Conservation (phyloP, 2,113 vertebrate species). For the Morone chrysops region DNA sequence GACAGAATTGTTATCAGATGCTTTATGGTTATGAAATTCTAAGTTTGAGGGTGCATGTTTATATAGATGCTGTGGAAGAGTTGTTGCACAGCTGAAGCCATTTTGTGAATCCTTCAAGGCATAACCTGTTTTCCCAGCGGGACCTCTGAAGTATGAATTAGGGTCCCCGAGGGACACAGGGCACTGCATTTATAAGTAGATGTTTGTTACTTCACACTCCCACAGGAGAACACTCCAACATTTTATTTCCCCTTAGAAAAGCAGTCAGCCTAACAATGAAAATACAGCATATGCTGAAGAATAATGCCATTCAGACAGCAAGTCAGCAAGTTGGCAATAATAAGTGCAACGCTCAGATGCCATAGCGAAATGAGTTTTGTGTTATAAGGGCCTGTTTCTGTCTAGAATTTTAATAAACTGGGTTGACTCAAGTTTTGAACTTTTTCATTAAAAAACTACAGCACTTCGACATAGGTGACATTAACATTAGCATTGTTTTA, state of each 20-base stretch:
- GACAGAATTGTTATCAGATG: conserved; percentile 19
- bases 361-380: conserved; percentile 37
- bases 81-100: background rate
- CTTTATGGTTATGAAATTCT: conserved; percentile 2
- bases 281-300: conserved; percentile 45
- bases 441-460: conserved; percentile 34
- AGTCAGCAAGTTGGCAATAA: conserved; percentile 58
- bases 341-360: conserved; percentile 45
- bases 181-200: conserved; percentile 55
- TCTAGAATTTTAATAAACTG: conserved; percentile 46
- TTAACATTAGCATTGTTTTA: conserved; percentile 14
- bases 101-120: conserved; percentile 42
- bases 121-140: conserved; percentile 54
- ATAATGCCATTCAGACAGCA: conserved; percentile 46
- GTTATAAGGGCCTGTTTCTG: conserved; percentile 25
- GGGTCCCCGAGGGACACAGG: conserved; percentile 40
- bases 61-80: conserved; percentile 14
- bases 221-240: conserved; percentile 40
- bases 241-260: conserved; percentile 54
- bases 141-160: conserved; percentile 47
- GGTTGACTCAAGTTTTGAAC: conserved; percentile 5
- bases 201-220: conserved; percentile 49
- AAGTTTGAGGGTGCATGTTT: background rate
- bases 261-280: conserved; percentile 54
- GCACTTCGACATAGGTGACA: conserved; percentile 33